A percentile compares a stretch with the other conserved stretches of the same genome.
Evolutionary conservation across 2,888 invertebrate genomes (phyloP).

Genomic region (Meiosimyza decipiens): DNA sequence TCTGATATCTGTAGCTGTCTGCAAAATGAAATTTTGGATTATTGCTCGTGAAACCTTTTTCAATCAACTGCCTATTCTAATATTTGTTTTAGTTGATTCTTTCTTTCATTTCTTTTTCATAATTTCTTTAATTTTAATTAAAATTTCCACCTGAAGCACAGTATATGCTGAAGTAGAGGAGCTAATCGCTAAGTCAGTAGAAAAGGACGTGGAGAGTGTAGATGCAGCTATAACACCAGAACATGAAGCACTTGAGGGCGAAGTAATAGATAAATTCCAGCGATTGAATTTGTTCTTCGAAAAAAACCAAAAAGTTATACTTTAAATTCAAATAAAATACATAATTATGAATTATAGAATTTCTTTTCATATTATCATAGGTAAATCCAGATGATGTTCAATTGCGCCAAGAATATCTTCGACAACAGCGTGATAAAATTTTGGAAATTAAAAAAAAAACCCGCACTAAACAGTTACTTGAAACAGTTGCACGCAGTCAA

Average conservation of each 20-base stretch:
- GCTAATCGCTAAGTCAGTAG: conserved; percentile 58
- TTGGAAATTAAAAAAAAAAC: conserved; percentile 89
- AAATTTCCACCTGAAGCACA: conserved; percentile 41
- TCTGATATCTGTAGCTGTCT: no score
- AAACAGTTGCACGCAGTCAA: conserved; percentile 69
- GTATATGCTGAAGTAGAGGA: conserved; percentile 54
- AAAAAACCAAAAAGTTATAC: conserved; percentile 50
- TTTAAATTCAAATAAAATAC: not conserved
- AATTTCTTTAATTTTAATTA: conserved; percentile 17
- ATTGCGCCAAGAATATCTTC: conserved; percentile 85
- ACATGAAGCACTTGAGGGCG: conserved; percentile 50
- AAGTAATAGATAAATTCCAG: conserved; percentile 59
- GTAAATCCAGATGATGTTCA: conserved; percentile 75
- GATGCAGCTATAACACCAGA: conserved; percentile 61
- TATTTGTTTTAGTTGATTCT: not conserved
- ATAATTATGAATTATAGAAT: not conserved
- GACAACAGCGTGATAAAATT: conserved; percentile 90
- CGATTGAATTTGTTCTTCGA: conserved; percentile 66
- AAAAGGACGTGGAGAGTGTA: conserved; percentile 57
- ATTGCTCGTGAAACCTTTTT: not conserved
- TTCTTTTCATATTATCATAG: conserved; percentile 49
- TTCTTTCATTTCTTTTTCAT: not conserved
- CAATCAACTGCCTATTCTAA: not conserved
- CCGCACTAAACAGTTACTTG: conserved; percentile 80
- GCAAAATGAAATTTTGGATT: no score